Percentiles rank a stretch among this genome's conserved stretches.
Evolutionary conservation across 2,888 invertebrate species (phyloP).

Genomic region (Schizotus pectinicornis): DNA sequence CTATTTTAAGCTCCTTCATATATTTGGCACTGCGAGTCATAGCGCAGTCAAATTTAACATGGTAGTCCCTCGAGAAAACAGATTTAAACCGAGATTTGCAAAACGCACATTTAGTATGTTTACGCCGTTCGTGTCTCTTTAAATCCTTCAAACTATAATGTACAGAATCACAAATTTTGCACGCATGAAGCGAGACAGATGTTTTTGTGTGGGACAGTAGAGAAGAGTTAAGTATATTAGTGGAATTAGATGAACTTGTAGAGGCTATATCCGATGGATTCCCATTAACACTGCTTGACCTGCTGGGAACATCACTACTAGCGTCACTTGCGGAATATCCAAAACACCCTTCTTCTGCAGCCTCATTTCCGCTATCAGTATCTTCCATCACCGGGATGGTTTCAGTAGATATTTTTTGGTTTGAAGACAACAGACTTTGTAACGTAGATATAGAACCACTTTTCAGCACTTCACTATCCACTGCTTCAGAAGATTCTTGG

Average conservation of each 20-base stretch:
- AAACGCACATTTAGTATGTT: slow-evolving; percentile 41
- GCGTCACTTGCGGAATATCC: no score
- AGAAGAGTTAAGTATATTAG: slow-evolving; percentile 10
- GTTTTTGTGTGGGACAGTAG: slow-evolving; percentile 5
- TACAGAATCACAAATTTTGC: slow-evolving; percentile 39
- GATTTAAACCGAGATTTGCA: slow-evolving; percentile 38
- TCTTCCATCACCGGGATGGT: no score
- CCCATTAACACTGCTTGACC: not conserved
- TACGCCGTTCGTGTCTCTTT: slow-evolving; percentile 31
- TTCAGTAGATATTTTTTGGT: no score
- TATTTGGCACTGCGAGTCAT: slow-evolving; percentile 31
- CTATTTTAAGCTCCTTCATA: slow-evolving; percentile 30
- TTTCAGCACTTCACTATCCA: no score
- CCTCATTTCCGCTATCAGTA: no score
- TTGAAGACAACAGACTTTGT: no score
- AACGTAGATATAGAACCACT: no score
- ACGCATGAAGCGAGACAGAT: slow-evolving; percentile 20
- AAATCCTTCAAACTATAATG: slow-evolving; percentile 31
- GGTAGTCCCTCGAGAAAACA: slow-evolving; percentile 32
- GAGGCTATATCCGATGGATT: not conserved
- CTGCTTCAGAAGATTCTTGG: no score
- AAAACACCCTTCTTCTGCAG: no score
- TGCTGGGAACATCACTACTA: no score
- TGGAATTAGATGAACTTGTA: not conserved
- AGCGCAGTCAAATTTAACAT: slow-evolving; percentile 33